Conservation (phyloP, 2,888 invertebrate genomes). For the Phymatocera aterrima region DNA sequence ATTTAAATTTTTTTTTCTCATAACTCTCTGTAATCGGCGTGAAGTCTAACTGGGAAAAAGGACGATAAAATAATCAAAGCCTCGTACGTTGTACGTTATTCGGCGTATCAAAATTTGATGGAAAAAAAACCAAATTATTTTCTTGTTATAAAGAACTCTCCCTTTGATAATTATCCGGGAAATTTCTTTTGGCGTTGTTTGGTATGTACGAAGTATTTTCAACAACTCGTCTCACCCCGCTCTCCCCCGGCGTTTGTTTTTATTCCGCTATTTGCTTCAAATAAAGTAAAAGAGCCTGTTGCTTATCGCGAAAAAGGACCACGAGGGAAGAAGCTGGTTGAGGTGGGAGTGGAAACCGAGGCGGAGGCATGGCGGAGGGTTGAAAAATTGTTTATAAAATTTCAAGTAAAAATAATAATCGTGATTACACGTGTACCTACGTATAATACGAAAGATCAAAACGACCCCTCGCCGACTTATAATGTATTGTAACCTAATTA, state of each 20-base stretch:
- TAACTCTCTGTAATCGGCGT: too few species aligned
- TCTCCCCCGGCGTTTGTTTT: neutral
- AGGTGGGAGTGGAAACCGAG: neutral
- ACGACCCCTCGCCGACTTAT: too few species aligned
- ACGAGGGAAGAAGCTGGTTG: neutral
- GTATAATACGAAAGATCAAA: too few species aligned
- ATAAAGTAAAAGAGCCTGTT: slow-evolving; percentile 13
- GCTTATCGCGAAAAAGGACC: neutral
- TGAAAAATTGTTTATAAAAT: too few species aligned
- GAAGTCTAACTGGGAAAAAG: too few species aligned
- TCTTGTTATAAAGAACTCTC: neutral
- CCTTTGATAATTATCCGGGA: neutral
- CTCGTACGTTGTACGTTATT: too few species aligned
- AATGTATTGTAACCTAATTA: too few species aligned
- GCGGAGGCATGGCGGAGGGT: neutral
- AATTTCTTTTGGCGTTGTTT: neutral
- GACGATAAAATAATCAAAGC: too few species aligned
- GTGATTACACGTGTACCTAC: too few species aligned
- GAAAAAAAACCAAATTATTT: neutral
- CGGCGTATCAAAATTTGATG: too few species aligned
- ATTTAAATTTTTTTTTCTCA: too few species aligned
- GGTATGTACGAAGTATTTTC: neutral
- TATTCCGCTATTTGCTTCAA: neutral
- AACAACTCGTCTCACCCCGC: neutral
- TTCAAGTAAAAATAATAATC: too few species aligned